Conservation (phyloP, 2,888 invertebrate species). For the Linyphia triangularis region DNA sequence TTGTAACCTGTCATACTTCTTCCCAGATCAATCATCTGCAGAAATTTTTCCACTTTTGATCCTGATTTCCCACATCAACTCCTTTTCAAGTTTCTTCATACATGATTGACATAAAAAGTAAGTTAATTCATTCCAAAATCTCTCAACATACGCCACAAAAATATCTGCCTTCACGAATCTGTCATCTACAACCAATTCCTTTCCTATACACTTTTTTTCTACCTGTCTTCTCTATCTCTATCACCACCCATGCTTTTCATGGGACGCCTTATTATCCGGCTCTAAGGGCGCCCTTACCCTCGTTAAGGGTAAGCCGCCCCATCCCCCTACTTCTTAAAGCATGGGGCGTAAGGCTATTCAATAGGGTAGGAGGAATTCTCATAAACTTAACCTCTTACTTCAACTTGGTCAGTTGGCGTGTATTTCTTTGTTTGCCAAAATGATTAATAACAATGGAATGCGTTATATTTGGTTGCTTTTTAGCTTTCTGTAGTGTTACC, state of each 20-base stretch:
- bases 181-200: neutral
- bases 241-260: neutral
- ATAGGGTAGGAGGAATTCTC: too few relatives aligned
- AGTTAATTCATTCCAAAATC: neutral
- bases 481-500: too few relatives aligned
- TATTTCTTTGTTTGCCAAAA: too few relatives aligned
- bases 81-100: neutral
- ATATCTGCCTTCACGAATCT: neutral
- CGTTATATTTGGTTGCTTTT: too few relatives aligned
- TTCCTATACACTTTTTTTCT: too few relatives aligned
- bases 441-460: too few relatives aligned
- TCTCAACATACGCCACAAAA: neutral
- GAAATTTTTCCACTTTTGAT: neutral
- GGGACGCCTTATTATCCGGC: constrained; percentile 68
- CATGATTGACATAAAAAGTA: neutral
- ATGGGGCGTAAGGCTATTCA: too few relatives aligned
- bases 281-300: constrained; percentile 66
- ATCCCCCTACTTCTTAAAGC: too few relatives aligned
- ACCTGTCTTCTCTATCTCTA: neutral
- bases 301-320: constrained; percentile 72
- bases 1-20: neutral
- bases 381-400: too few relatives aligned
- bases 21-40: neutral
- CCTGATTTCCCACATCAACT: neutral
- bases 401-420: too few relatives aligned